Percentiles rank a stretch among this genome's conserved stretches.
Evolutionary conservation across 1,140 invertebrate species (phyloP).

Genomic region (Aphelenchoides avenae): DNA sequence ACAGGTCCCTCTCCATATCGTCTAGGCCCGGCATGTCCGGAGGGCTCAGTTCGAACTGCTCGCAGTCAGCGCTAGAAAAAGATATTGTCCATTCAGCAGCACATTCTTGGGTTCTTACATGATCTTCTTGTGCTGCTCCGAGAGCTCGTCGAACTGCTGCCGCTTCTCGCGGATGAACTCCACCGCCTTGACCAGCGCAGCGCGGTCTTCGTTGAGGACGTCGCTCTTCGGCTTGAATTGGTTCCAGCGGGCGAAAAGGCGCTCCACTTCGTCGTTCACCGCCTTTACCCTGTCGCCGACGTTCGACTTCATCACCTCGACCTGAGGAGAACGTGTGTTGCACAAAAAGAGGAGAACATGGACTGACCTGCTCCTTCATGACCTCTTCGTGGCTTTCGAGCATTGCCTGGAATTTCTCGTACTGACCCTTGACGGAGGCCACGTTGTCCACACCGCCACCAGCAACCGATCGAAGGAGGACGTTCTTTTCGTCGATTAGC

Average conservation of each 20-base stretch:
- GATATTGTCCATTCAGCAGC: no score
- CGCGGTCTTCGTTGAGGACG: constrained; percentile 50
- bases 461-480: constrained; percentile 58
- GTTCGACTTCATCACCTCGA: constrained; percentile 64
- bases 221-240: constrained; percentile 66
- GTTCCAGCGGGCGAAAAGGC: constrained; percentile 72
- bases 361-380: constrained; percentile 71
- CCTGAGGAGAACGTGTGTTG: constrained; percentile 61
- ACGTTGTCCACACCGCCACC: constrained; percentile 66
- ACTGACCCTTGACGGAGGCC: constrained; percentile 69
- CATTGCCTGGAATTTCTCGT: constrained; percentile 68
- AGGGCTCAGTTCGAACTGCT: constrained; percentile 72
- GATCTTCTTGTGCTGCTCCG: constrained; percentile 63
- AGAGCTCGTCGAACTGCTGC: constrained; percentile 66
- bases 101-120: no score
- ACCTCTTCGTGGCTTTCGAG: constrained; percentile 77
- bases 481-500: constrained; percentile 65
- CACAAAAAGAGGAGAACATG: no score
- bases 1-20: constrained; percentile 68
- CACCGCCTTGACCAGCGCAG: constrained; percentile 65
- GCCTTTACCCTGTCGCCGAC: constrained; percentile 69
- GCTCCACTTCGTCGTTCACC: constrained; percentile 70
- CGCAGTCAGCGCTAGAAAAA: constrained; percentile 72
- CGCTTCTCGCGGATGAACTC: constrained; percentile 69
- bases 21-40: constrained; percentile 66